Evolutionary conservation across 2,113 vertebrate genomes (phyloP).

Genomic region (Dermatemys mawii): DNA sequence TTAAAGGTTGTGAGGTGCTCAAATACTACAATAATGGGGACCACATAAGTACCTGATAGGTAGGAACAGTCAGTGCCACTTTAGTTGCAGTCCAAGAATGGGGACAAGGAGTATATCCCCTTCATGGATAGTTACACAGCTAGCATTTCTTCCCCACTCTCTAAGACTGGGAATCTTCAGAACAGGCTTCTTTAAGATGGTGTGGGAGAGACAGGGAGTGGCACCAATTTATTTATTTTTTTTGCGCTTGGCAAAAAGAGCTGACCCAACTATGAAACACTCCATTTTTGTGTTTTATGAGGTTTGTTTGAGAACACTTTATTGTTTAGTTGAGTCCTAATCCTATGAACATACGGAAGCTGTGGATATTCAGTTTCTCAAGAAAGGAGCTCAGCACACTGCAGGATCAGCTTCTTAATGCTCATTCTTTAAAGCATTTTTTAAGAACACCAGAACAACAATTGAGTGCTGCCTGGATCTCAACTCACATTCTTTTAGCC

Average conservation of each 20-base stretch:
- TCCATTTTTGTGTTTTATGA: neutral
- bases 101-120: neutral
- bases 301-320: slow-evolving; percentile 13
- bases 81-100: neutral
- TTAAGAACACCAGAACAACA: neutral
- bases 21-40: neutral
- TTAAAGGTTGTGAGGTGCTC: neutral
- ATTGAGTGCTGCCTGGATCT: neutral
- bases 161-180: neutral
- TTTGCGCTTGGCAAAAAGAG: neutral
- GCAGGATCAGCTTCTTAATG: neutral
- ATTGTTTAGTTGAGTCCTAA: slow-evolving; percentile 5
- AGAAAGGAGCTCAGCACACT: neutral
- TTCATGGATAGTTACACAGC: neutral
- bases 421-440: neutral
- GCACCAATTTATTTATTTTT: neutral
- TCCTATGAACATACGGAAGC: neutral
- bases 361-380: neutral
- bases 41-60: neutral
- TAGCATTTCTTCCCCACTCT: neutral
- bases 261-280: neutral
- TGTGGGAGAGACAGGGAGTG: neutral
- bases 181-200: neutral
- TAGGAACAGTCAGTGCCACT: neutral
- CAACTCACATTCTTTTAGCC: slow-evolving; percentile 7